These are phyloP conservation scores for Oryzias melastigma DNA, from an alignment of 2,113 vertebrate genomes.

Conservation along the genomic window DNA sequence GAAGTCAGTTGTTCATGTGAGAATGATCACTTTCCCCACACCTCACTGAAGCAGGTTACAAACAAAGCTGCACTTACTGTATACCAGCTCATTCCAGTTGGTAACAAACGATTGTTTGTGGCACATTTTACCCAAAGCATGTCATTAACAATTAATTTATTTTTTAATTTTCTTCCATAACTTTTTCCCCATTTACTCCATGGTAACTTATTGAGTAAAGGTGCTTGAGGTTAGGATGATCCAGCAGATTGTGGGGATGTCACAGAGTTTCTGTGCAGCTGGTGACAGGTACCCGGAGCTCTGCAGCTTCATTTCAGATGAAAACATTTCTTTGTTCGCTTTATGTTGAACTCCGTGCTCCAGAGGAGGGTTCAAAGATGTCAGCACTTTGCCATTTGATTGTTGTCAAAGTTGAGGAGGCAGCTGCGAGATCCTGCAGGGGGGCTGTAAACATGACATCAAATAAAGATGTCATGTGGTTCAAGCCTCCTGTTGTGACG, in stretches of 20 bases:
- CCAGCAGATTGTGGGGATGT: slow-evolving; percentile 16
- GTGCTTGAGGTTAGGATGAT: slow-evolving; percentile 26
- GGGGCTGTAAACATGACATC: slow-evolving; percentile 21
- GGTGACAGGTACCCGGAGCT: slow-evolving; percentile 26
- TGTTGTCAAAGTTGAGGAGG: slow-evolving; percentile 11
- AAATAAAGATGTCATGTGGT: slow-evolving; percentile 16
- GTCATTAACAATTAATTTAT: slow-evolving; percentile 53
- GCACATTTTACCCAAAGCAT: slow-evolving; percentile 61
- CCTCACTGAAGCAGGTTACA: slow-evolving; percentile 50
- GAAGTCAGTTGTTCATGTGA: slow-evolving; percentile 70
- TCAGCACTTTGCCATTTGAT: slow-evolving; percentile 1
- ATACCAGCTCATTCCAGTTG: slow-evolving; percentile 59
- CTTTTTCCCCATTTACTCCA: slow-evolving; percentile 37
- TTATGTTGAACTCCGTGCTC: slow-evolving; percentile 34
- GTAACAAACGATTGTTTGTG: slow-evolving; percentile 49
- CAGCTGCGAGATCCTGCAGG: slow-evolving; percentile 5
- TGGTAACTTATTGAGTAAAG: slow-evolving; percentile 24
- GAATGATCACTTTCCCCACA: slow-evolving; percentile 69
- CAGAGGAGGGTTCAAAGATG: slow-evolving; percentile 23
- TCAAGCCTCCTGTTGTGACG: neutral
- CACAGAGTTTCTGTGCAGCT: slow-evolving; percentile 10
- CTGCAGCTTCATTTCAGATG: slow-evolving; percentile 20
- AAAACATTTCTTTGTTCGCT: slow-evolving; percentile 43
- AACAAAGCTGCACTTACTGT: slow-evolving; percentile 49
- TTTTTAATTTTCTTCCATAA: slow-evolving; percentile 41